Percentiles rank a stretch among this genome's conserved stretches.
phyloP scores from a whole-genome alignment of 2,888 invertebrate genomes.

The Cantharis lateralis region DNA sequence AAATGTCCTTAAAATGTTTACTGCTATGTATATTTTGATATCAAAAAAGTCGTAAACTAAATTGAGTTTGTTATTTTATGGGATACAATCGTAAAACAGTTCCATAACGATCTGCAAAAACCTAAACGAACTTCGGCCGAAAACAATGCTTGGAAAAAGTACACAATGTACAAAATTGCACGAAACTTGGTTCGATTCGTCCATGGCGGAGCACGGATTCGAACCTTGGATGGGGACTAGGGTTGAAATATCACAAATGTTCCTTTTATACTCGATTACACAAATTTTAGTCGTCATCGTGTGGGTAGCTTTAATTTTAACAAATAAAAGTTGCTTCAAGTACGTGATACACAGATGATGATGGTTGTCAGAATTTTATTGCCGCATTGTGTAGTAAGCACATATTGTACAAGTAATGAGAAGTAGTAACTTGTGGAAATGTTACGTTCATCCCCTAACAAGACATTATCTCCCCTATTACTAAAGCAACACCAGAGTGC shows the following conservation, averaged over 20 bases:
- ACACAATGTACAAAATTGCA: background rate
- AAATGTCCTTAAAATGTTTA: slow-evolving; percentile 9
- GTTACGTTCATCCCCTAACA: background rate
- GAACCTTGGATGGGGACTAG: background rate
- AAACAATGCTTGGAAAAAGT: slow-evolving; percentile 9
- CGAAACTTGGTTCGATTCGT: background rate
- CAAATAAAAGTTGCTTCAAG: background rate
- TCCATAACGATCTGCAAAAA: slow-evolving; percentile 23
- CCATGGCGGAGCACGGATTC: background rate
- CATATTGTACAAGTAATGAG: background rate
- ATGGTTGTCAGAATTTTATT: background rate
- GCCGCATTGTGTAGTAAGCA: background rate
- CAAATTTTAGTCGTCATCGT: background rate
- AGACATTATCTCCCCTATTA: background rate
- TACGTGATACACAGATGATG: background rate
- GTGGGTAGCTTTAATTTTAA: background rate
- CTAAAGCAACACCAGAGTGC: background rate
- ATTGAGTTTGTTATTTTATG: slow-evolving; percentile 29
- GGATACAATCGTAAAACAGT: slow-evolving; percentile 25
- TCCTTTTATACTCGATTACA: background rate
- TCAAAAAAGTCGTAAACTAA: slow-evolving; percentile 18
- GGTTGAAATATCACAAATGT: background rate
- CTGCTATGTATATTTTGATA: slow-evolving; percentile 20
- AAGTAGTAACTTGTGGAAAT: background rate
- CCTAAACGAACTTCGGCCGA: slow-evolving; percentile 10